phyloP scores from a whole-genome alignment of 2,797 vertebrate genomes.

The Muraenolepis orangiensis region DNA sequence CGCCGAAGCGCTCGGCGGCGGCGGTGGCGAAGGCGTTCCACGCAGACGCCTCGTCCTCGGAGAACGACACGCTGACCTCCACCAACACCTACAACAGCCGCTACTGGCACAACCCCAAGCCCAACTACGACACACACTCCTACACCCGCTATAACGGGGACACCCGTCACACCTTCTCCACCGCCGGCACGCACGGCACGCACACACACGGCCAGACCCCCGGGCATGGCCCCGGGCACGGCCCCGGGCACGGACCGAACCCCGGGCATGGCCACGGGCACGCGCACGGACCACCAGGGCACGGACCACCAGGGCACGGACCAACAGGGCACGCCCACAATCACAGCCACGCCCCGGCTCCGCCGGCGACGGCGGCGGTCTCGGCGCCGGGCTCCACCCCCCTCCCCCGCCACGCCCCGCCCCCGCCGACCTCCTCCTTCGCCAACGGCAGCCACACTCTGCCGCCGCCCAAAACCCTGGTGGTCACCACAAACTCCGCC shows the following conservation, averaged over 20 bases:
- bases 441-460: slow-evolving; percentile 87
- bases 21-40: slow-evolving; percentile 88
- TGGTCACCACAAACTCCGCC: slow-evolving; percentile 90
- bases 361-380: slow-evolving; percentile 56
- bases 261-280: slow-evolving; percentile 9
- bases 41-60: slow-evolving; percentile 89
- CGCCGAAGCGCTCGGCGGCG: slow-evolving; percentile 84
- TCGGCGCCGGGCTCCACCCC: slow-evolving; percentile 71
- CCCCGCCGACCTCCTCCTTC: slow-evolving; percentile 64
- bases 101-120: slow-evolving; percentile 92
- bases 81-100: slow-evolving; percentile 97
- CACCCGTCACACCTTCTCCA: slow-evolving; percentile 82
- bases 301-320: too few species aligned
- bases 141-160: slow-evolving; percentile 88
- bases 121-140: slow-evolving; percentile 82
- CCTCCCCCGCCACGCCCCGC: slow-evolving; percentile 55
- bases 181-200: slow-evolving; percentile 49
- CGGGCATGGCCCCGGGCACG: slow-evolving; percentile 48
- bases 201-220: slow-evolving; percentile 60
- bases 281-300: background rate
- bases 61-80: slow-evolving; percentile 94
- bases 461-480: slow-evolving; percentile 87
- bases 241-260: slow-evolving; percentile 24
- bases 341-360: slow-evolving; percentile 10
- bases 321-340: slow-evolving; percentile 49